Conservation (phyloP, 2,888 invertebrate genomes). For the Leptinotarsa juncta region DNA sequence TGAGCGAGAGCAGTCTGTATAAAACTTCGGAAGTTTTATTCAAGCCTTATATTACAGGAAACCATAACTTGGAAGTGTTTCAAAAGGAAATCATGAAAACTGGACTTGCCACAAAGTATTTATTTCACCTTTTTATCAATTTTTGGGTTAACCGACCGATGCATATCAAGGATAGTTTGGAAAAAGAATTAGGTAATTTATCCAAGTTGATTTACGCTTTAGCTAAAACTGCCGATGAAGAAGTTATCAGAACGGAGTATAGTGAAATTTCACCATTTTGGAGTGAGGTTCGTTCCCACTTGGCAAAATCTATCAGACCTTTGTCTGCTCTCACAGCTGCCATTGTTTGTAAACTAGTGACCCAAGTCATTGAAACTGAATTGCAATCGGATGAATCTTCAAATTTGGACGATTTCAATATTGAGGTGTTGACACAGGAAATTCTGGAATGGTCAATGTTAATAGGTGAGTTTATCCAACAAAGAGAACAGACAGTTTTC, state of each 20-base stretch:
- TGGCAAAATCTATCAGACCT: constrained; percentile 80
- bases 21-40: constrained; percentile 63
- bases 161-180: constrained; percentile 62
- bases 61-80: constrained; percentile 52
- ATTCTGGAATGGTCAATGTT: constrained; percentile 88
- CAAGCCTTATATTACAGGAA: constrained; percentile 55
- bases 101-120: constrained; percentile 72
- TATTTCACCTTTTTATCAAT: constrained; percentile 77
- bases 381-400: constrained; percentile 58
- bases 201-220: constrained; percentile 74
- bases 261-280: constrained; percentile 85
- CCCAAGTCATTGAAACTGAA: constrained; percentile 67
- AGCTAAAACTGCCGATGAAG: constrained; percentile 71
- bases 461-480: constrained; percentile 68
- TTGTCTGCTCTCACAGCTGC: constrained; percentile 85
- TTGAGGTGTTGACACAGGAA: constrained; percentile 80
- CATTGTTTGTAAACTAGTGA: constrained; percentile 83
- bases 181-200: constrained; percentile 76
- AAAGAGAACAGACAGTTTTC: too few species aligned
- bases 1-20: constrained; percentile 62
- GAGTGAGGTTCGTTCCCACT: constrained; percentile 78
- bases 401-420: constrained; percentile 59
- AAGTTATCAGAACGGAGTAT: constrained; percentile 72
- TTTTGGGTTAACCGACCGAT: constrained; percentile 78
- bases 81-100: constrained; percentile 56